Conservation (phyloP, 2,888 invertebrate species). For the Monopis laevigella region DNA sequence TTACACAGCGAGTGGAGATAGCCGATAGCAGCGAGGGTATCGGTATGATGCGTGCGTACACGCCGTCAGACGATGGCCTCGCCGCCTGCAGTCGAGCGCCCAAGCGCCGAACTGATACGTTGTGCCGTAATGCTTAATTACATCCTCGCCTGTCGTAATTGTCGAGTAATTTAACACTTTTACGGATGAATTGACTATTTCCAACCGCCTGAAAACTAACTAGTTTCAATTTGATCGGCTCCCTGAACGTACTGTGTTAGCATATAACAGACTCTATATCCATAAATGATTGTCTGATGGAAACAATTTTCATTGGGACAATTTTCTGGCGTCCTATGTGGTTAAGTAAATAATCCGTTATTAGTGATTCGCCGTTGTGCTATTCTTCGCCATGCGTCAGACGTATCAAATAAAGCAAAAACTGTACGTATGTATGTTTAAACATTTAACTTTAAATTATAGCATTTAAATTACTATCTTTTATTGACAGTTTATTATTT, state of each 20-base stretch:
- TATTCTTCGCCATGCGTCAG: conserved; percentile 47
- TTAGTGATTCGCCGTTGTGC: conserved; percentile 38
- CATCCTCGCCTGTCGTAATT: conserved; percentile 50
- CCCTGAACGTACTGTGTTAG: conserved; percentile 1
- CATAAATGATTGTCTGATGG: not conserved
- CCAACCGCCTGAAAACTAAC: conserved; percentile 16
- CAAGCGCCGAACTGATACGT: conserved; percentile 59
- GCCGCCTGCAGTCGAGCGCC: conserved; percentile 52
- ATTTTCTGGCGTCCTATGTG: conserved; percentile 30
- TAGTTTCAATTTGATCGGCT: conserved; percentile 7
- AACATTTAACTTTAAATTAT: too few relatives aligned
- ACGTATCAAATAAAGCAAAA: conserved; percentile 60
- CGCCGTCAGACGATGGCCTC: conserved; percentile 4
- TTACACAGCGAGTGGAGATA: conserved; percentile 16
- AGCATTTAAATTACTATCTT: too few relatives aligned
- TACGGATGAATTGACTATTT: conserved; percentile 36
- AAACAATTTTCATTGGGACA: not conserved
- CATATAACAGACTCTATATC: not conserved
- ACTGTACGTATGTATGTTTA: conserved; percentile 58
- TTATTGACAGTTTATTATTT: too few relatives aligned
- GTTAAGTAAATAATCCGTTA: conserved; percentile 40
- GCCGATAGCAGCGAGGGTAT: not conserved
- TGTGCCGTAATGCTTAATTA: conserved; percentile 52
- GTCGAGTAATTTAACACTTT: conserved; percentile 44
- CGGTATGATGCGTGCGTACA: conserved; percentile 14